Evolutionary conservation across 2,113 vertebrate species (phyloP), one percentile per base, ranked within the genome.

Genomic region (Gallinago jamesoni): DNA sequence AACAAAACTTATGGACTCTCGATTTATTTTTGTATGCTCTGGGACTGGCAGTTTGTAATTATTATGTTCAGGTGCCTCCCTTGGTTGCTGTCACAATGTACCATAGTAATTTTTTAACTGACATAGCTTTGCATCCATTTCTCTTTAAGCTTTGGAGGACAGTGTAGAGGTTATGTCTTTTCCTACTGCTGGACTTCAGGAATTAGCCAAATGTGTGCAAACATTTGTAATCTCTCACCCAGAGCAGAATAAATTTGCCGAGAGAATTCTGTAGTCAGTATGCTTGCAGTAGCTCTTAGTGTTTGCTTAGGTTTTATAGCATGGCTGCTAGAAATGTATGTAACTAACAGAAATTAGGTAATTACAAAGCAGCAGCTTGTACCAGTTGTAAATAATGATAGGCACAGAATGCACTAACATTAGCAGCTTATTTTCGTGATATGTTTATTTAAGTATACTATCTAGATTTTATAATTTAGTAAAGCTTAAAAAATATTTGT

Each of bases 221-320:
- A 95, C 63, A 60, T 81, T 89, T 92, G 72, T 87, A 75, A 79
- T 81, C 70, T 70, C 56, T 93, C 53, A 35, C 37, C 64, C 21
- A 81, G 55, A 73, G 84, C 64, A 88, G 75, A 96, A 77, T 89
- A 96, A 81, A 90, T 94, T 87, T 95, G 77, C 83, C 19, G 57
- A 93, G 62, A 52, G 88, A 86, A 78, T 91, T 89, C 81, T 91
- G 50, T 87, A 77, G 52, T 93, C 72, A 37, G 57, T 39, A 64
- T 90, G 76, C 82, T 67, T 90, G 67, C 78, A 72, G 72, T 82
- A 75, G 64, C 75, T 82, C 67, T 30, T 79, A 76, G 79, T 56
- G 56, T 96, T 96, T 96, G 73, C 82, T 92, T 92, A 68, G 84
- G 56, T 89, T 85, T 87, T 87, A 55, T 28, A 64, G 59, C 53